phyloP scores from a whole-genome alignment of 2,797 vertebrate genomes.

The Sciurus carolinensis region DNA sequence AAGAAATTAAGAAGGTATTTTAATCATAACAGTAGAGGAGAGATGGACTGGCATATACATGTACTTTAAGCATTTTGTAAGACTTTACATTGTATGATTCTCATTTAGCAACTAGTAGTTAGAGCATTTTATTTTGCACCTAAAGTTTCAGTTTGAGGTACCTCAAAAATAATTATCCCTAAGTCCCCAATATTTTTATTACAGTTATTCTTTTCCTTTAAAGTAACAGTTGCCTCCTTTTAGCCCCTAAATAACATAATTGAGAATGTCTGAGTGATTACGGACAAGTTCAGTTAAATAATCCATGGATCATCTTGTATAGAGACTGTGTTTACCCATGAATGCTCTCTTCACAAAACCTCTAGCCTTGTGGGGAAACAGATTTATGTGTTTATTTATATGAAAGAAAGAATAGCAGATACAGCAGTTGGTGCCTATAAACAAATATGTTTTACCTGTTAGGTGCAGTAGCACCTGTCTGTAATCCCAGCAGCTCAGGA shows the following conservation, averaged over 20 bases:
- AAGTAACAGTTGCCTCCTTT: not conserved
- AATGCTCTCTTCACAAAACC: not conserved
- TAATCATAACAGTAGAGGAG: not conserved
- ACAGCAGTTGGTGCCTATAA: slow-evolving; percentile 37
- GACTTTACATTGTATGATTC: slow-evolving; percentile 53
- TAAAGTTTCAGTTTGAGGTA: slow-evolving; percentile 36
- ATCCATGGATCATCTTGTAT: not conserved
- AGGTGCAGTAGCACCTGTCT: no score
- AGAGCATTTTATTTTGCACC: slow-evolving; percentile 48
- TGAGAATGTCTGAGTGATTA: slow-evolving; percentile 25
- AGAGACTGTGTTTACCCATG: slow-evolving; percentile 27
- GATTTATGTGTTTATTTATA: slow-evolving; percentile 11
- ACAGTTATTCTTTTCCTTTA: slow-evolving; percentile 42
- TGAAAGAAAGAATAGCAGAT: slow-evolving; percentile 39
- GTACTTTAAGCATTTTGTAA: slow-evolving; percentile 50
- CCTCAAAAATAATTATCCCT: not conserved
- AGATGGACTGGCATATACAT: slow-evolving; percentile 47
- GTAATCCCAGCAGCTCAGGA: no score
- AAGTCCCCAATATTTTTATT: slow-evolving; percentile 54
- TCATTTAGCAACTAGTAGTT: slow-evolving; percentile 31
- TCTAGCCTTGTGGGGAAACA: not conserved
- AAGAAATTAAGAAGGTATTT: slow-evolving; percentile 62
- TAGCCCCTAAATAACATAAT: slow-evolving; percentile 18
- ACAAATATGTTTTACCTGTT: not conserved
- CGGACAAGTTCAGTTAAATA: slow-evolving; percentile 21